Conservation (phyloP, 2,888 invertebrate genomes). For the Spodoptera picta region DNA sequence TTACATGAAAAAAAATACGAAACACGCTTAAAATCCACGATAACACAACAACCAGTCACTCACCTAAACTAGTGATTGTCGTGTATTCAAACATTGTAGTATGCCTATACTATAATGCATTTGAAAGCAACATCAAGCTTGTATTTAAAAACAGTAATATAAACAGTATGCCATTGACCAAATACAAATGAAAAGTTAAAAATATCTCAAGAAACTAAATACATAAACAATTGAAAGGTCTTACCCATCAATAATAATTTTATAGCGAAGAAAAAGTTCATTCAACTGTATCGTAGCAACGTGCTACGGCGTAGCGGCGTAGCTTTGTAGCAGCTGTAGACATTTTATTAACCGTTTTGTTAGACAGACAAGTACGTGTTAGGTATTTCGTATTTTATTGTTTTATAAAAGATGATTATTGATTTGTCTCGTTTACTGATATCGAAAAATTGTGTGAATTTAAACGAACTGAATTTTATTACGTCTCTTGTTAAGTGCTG, state of each 20-base stretch:
- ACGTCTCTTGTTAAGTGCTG: too few relatives aligned
- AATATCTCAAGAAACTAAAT: background rate
- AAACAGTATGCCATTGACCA: too few relatives aligned
- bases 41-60: too few relatives aligned
- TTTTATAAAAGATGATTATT: conserved; percentile 38
- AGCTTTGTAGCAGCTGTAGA: conserved; percentile 69
- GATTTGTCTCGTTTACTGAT: conserved; percentile 22
- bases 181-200: conserved; percentile 12
- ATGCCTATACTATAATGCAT: too few relatives aligned
- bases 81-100: too few relatives aligned
- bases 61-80: too few relatives aligned
- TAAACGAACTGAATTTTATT: too few relatives aligned
- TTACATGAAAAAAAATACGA: too few relatives aligned
- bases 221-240: conserved; percentile 14
- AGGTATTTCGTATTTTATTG: conserved; percentile 52
- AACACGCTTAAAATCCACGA: too few relatives aligned
- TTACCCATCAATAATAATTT: conserved; percentile 47
- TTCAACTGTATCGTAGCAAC: conserved; percentile 66
- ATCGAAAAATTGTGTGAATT: background rate
- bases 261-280: conserved; percentile 58
- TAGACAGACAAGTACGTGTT: conserved; percentile 64
- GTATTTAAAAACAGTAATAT: too few relatives aligned
- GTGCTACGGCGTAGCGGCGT: conserved; percentile 64
- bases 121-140: too few relatives aligned
- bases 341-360: conserved; percentile 68